Conservation (phyloP, 2,113 vertebrate species). For the Neotoma lepida region DNA sequence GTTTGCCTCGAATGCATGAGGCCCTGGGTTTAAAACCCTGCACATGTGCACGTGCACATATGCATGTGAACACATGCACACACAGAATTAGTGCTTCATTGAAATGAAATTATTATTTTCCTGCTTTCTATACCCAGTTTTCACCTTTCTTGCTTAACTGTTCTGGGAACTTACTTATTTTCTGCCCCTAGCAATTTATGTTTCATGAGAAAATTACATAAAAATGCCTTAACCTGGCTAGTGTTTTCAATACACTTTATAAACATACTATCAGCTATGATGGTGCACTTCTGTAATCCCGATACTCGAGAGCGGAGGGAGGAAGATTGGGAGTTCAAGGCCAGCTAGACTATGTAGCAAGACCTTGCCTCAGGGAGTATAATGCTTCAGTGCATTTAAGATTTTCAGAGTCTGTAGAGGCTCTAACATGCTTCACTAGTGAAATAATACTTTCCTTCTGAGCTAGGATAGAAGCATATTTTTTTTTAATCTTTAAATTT, state of each 20-base stretch:
- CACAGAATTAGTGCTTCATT: background rate
- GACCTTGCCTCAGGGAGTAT: background rate
- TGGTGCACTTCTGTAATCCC: background rate
- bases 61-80: too few relatives aligned
- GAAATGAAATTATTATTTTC: background rate
- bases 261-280: background rate
- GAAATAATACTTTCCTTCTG: conserved; percentile 40
- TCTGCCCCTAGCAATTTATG: conserved; percentile 25
- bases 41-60: background rate
- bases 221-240: conserved; percentile 24
- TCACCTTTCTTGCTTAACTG: conserved; percentile 25
- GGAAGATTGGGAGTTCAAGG: background rate
- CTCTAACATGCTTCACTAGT: background rate
- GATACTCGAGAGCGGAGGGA: background rate
- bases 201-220: background rate
- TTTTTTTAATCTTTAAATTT: conserved; percentile 57
- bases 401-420: background rate
- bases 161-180: conserved; percentile 43
- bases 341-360: background rate
- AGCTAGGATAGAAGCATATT: background rate
- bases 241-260: conserved; percentile 30
- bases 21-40: background rate
- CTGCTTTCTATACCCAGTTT: background rate
- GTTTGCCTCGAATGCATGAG: background rate
- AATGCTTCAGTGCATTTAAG: background rate